Base-by-base conservation (phyloP, 1,140 invertebrate genomes). In the Micrasema longulum region DNA sequence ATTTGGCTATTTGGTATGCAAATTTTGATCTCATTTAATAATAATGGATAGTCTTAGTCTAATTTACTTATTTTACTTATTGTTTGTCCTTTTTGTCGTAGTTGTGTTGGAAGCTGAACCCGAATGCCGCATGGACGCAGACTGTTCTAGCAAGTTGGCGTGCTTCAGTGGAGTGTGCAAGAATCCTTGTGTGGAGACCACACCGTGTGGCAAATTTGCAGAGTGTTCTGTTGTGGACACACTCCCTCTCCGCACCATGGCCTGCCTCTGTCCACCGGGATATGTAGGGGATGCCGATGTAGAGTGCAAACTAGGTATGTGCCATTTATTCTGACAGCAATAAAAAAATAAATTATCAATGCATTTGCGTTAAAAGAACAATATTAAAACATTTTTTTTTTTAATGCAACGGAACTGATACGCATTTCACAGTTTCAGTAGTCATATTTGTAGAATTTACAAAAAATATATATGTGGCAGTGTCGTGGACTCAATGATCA, bases 281-380 rank as follows among this genome's bases (percentile, higher is more conserved):
- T 94, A 89, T 80, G 87, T 91, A 72, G 94, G 94, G 71, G 93
- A 96, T 80, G 93, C 94, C 9, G 93, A 94, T 74, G 88, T 91
- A 60, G 89, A 91, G 81, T 96, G 94, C 80, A 88, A 86, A 77
- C 87, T 86, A 87, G 90, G 93, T 94, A 89, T 83, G 82, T n/a
- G n/a, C n/a, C n/a, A n/a, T n/a, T n/a, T n/a, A n/a, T n/a, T 47
- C 6, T 10, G 4, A 5, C 45, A 47, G 14, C 12, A 38, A 38
- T 38, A 38, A 38, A 38, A 12, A 38, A 12, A 12, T 38, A 5
- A 38, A 4, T 47, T 14, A 47, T 47, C 45, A 7, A 7, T 47
- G 7, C 7, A 10, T 47, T 47, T n/a, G n/a, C n/a, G n/a, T n/a
- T n/a, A n/a, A n/a, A n/a, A n/a, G n/a, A n/a, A n/a, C n/a, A n/a